Evolutionary conservation across 2,888 invertebrate species (phyloP).

Genomic region (Spicauda simplicius): DNA sequence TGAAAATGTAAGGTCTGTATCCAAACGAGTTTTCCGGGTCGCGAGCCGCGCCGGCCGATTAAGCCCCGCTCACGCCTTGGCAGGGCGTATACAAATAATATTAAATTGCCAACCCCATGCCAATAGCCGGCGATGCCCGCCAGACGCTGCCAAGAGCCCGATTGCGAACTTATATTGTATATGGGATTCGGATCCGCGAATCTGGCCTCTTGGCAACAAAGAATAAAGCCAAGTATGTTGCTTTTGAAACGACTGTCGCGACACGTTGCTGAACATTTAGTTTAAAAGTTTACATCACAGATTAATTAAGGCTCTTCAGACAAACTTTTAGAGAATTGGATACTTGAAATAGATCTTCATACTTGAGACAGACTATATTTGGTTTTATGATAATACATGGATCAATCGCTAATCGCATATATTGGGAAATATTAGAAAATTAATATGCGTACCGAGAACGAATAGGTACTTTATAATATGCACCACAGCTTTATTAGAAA

Average conservation of each 20-base stretch:
- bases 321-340: no score
- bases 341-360: no score
- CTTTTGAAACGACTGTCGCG: constrained; percentile 3
- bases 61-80: constrained; percentile 62
- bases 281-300: not conserved
- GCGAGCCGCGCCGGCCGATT: constrained; percentile 59
- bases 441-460: no score
- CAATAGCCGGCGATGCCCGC: constrained; percentile 65
- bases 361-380: no score
- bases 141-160: constrained; percentile 61
- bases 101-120: constrained; percentile 78
- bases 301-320: not conserved
- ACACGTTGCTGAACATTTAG: constrained; percentile 7
- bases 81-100: constrained; percentile 80
- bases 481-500: constrained; percentile 28
- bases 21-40: constrained; percentile 66
- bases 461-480: not conserved
- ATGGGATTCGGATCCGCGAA: constrained; percentile 32
- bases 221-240: constrained; percentile 3
- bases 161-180: constrained; percentile 50
- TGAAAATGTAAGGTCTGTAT: constrained; percentile 36
- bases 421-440: no score
- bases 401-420: no score
- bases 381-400: no score
- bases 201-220: constrained; percentile 36